Evolutionary conservation across 2,797 vertebrate genomes (phyloP), one percentile per base, ranked within the genome.

Genomic region (Rhinophrynus dorsalis): DNA sequence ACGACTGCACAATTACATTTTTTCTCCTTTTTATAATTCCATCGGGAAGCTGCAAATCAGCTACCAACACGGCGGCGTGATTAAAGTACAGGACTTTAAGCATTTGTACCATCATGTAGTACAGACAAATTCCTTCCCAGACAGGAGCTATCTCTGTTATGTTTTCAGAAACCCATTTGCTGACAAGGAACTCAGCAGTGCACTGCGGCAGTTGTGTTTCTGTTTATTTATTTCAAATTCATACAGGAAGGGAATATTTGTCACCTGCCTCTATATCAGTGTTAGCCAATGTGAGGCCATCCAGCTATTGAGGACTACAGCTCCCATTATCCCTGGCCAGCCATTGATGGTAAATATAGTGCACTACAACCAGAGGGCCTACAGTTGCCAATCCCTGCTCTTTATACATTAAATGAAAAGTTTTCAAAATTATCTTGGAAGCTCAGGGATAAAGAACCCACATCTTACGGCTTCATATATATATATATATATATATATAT

Each of bases 151-250:
- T 11, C 30, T 57, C 12, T 74, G 42, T 74, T 29, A 26, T 40
- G 15, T 44, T 44, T 13, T 64, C 64, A 45, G 3, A 68, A 68
- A 27, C 33, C 50, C 5, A 33, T 57, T 60, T 42, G 27, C 70
- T 20, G 37, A 78, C 5, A 80, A 15, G 1, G 26, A 75, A 54
- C 10, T 3, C 29, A 40, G 51, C 0, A 62, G 40, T 69, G 33
- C 38, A 20, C 30, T 26, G n/a, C 37, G 5, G 40, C 32, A 13
- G 20, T 6, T 59, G 44, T 54, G 17, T 2, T 74, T 59, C 33
- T n/a, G 74, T 67, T 21, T 20, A 59, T 47, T 74, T 61, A 32
- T 56, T 57, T 68, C 54, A 56, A 68, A 77, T 81, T 60, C 64
- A 27, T 42, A 52, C 40, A 68, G 61, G 57, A 45, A 40, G 73